phyloP scores from a whole-genome alignment of 2,888 invertebrate species.

The Isoperla grammatica region DNA sequence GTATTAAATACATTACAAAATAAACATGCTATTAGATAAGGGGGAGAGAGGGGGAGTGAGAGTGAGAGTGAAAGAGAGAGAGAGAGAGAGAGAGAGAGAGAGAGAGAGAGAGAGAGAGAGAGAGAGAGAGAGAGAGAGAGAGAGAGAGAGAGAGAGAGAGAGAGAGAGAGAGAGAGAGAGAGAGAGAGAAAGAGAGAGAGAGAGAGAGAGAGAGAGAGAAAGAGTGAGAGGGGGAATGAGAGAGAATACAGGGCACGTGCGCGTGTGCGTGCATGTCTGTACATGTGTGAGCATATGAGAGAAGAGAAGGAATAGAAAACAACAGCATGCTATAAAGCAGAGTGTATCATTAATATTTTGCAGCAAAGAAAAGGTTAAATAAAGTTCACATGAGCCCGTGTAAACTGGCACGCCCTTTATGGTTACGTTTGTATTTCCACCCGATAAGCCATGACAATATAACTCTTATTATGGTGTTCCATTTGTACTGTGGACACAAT shows the following conservation, averaged over 20 bases:
- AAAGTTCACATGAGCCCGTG: too few relatives aligned
- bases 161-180: slow-evolving; percentile 7
- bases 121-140: not conserved
- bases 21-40: too few relatives aligned
- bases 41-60: slow-evolving; percentile 12
- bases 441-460: too few relatives aligned
- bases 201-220: too few relatives aligned
- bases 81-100: not conserved
- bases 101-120: not conserved
- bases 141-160: not conserved
- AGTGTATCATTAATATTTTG: too few relatives aligned
- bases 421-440: too few relatives aligned
- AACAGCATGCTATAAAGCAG: not conserved
- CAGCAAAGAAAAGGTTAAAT: too few relatives aligned
- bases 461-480: too few relatives aligned
- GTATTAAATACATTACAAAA: too few relatives aligned
- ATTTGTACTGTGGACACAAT: too few relatives aligned
- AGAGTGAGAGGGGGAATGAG: not conserved
- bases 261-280: not conserved
- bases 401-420: too few relatives aligned
- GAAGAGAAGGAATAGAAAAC: not conserved
- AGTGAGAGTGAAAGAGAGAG: slow-evolving; percentile 13
- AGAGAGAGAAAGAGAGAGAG: slow-evolving; percentile 9
- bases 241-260: not conserved
- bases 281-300: not conserved